Evolutionary conservation across 2,888 invertebrate species (phyloP), one percentile per base, ranked within the genome.

Genomic region (Argyra leucocephala): DNA sequence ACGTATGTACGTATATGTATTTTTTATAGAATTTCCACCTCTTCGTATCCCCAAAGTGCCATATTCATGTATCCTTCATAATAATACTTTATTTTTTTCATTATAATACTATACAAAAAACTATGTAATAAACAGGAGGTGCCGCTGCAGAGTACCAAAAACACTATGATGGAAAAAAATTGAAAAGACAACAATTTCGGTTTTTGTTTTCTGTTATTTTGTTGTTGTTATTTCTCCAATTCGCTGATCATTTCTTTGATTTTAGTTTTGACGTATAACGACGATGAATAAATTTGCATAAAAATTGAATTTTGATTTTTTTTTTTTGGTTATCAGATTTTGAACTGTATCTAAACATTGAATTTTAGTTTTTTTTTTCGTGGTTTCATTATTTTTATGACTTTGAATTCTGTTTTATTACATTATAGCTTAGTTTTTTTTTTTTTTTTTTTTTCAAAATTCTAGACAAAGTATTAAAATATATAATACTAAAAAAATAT

Each of bases 261-360:
- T 48, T 48, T 48, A 48, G 18, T 48, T 31, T 48, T 48, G 48
- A 48, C 48, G 48, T 48, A 48, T 15, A 48, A 6, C 48, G 18
- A 15, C 48, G 48, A 48, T 48, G 48, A 48, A 48, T 48, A 48
- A 48, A 48, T 48, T 48, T 48, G 48, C 48, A 48, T 48, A 48
- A 48, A 15, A n/a, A 48, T 48, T 48, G 48, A 18, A 6, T 31
- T 31, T 26, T 26, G 26, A 26, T 26, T 26, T 26, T 26, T 26
- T 26, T 26, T 26, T 26, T 37, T 48, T 48, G 12, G 12, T 48
- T 48, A 48, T 48, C 48, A 18, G 48, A 48, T 48, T n/a, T 48
- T 48, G 48, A 48, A n/a, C 48, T 48, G 48, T 48, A n/a, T n/a
- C n/a, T n/a, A n/a, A n/a, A n/a, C n/a, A n/a, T n/a, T 31, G 18